Base-by-base conservation (phyloP, 2,113 vertebrate species). In the Cairina moschata region DNA sequence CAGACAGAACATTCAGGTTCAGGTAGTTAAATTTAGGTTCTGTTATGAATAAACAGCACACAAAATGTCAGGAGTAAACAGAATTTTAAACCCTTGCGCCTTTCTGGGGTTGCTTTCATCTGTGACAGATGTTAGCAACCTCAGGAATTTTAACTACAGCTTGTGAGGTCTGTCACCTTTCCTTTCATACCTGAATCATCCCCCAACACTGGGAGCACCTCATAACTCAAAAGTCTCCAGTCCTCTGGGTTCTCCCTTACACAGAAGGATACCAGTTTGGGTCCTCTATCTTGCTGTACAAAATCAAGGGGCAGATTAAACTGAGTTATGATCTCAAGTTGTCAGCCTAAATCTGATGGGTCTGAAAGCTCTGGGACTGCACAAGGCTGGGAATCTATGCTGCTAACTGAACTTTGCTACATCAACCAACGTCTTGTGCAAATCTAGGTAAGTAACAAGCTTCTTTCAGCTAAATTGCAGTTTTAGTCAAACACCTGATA, bases 311-410 rank as follows among this genome's bases (percentile, higher is more conserved):
- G 21, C 50, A 74, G 75, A 71, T 63, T 40, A 38, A 92, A 42
- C 9, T 0, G 0, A 77, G n/a, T 16, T 56, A 52, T 25, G 50
- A 52, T 34, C 32, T 67, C 36, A 20, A 0, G 0, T 4, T 17
- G 12, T 34, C 56, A 87, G 29, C 58, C 21, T 2, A 1, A 17
- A 73, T 36, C 26, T 56, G 29, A 20, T 0, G 4, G 8, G 17
- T 82, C 59, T 58, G 84, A 65, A 84, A 89, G 34, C 69, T 38
- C 25, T 36, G 21, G 36, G 28, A 31, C 34, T 29, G 13, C 48
- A 31, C 13, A 15, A 46, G 22, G 31, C 20, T 74, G 50, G 17
- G 28, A 13, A 72, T 65, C 63, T 40, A 17, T 18, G 66, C 79
- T 73, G 23, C 71, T 17, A 6, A 6, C n/a, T 7, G 8, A 75